Evolutionary conservation across 1,140 invertebrate genomes (phyloP).

Genomic region (Maniola jurtina): DNA sequence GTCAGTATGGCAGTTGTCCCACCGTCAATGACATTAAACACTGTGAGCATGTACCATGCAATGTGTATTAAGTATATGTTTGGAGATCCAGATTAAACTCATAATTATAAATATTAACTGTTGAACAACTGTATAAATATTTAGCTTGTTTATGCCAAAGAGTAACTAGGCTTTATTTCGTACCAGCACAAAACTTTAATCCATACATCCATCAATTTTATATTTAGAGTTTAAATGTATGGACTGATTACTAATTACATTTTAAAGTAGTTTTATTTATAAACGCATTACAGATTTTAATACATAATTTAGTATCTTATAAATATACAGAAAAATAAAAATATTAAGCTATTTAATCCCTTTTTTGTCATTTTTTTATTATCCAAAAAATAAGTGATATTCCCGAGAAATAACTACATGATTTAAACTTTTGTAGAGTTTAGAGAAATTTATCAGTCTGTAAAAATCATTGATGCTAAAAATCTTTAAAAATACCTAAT

Average conservation of each 20-base stretch:
- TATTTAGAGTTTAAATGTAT: slow-evolving; percentile 2
- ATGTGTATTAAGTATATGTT: no score
- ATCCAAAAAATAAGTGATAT: background rate
- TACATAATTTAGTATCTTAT: background rate
- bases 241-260: slow-evolving; percentile 1
- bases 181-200: slow-evolving; percentile 1
- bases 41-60: no score
- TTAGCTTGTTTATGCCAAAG: slow-evolving; percentile 28
- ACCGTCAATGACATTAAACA: no score
- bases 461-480: background rate
- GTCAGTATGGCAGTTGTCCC: no score
- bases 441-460: background rate
- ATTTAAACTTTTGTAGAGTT: no score
- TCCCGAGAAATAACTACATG: background rate
- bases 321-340: background rate
- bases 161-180: slow-evolving; percentile 22
- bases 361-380: no score
- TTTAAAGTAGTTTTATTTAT: background rate
- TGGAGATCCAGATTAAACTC: background rate
- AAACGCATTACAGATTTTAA: background rate
- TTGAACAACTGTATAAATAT: background rate
- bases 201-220: background rate
- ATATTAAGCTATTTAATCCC: background rate
- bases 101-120: background rate
- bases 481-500: no score